Evolutionary conservation across 2,797 vertebrate genomes (phyloP).

Genomic region (Garrulus glandarius): DNA sequence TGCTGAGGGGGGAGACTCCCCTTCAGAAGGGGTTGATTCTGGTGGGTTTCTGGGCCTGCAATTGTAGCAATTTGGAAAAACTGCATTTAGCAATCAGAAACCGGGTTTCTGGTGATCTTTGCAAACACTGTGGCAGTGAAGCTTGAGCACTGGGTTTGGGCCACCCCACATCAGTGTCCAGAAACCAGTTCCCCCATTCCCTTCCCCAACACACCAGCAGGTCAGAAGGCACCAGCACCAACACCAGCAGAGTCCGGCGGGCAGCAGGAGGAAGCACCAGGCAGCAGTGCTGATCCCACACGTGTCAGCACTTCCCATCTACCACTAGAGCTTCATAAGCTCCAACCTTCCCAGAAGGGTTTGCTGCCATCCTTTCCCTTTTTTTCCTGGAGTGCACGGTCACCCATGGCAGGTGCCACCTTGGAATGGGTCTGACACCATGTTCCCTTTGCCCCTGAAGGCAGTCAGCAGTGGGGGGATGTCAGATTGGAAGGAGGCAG

Average conservation of each 20-base stretch:
- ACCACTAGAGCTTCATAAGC: no score
- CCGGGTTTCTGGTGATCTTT: background rate
- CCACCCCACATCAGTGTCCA: background rate
- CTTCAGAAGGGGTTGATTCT: no score
- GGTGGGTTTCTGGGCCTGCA: background rate
- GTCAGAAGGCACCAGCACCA: background rate
- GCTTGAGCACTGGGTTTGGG: background rate
- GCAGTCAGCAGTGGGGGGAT: background rate
- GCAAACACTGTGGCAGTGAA: background rate
- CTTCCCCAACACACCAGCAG: background rate
- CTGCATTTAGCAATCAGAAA: background rate
- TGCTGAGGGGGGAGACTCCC: accelerated
- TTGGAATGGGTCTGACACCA: no score
- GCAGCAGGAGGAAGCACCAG: background rate
- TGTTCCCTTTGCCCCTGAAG: background rate
- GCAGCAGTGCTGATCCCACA: accelerated
- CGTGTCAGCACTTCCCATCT: background rate
- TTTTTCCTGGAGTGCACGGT: background rate
- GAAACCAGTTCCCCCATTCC: no score
- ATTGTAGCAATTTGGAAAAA: accelerated
- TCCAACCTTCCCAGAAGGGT: background rate
- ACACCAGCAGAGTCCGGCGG: accelerated
- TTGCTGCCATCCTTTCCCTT: background rate
- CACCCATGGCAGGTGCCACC: background rate
- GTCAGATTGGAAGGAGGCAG: background rate